phyloP scores from a whole-genome alignment of 2,797 vertebrate genomes.

The Microcaecilia unicolor region DNA sequence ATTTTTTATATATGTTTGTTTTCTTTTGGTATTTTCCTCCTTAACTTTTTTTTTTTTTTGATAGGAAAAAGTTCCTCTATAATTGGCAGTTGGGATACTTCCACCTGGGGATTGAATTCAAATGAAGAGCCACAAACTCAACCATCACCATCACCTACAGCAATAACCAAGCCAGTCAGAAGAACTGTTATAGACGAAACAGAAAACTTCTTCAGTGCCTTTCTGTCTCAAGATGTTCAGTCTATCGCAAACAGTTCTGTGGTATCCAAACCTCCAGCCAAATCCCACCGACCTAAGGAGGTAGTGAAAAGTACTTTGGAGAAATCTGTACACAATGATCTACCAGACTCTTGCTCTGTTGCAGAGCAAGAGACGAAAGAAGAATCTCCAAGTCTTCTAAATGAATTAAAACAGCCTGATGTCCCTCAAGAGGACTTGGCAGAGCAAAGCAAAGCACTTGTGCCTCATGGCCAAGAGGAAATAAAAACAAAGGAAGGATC shows the following conservation, averaged over 20 bases:
- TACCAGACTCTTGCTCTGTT: constrained; percentile 22
- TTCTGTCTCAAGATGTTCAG: constrained; percentile 72
- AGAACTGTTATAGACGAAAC: constrained; percentile 89
- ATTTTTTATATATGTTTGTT: too few relatives aligned
- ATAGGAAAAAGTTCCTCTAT: constrained; percentile 60
- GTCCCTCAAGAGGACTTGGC: constrained; percentile 19
- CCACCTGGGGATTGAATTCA: constrained; percentile 76
- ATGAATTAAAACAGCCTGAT: constrained; percentile 25
- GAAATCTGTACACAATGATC: constrained; percentile 28
- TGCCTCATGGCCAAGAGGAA: constrained; percentile 20
- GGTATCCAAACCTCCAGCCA: constrained; percentile 83
- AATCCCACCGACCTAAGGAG: constrained; percentile 72
- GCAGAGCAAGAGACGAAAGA: constrained; percentile 32
- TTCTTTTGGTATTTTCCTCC: too few relatives aligned
- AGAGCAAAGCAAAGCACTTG: constrained; percentile 21
- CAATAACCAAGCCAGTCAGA: constrained; percentile 91
- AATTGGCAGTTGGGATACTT: constrained; percentile 88
- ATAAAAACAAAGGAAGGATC: constrained; percentile 15
- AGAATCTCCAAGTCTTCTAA: constrained; percentile 7
- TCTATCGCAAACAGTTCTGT: constrained; percentile 62
- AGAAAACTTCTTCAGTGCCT: constrained; percentile 93
- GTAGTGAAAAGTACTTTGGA: constrained; percentile 47
- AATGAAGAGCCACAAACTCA: constrained; percentile 52
- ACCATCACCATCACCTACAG: constrained; percentile 66
- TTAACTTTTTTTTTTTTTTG: not conserved